Evolutionary conservation across 2,888 invertebrate genomes (phyloP), one percentile per base, ranked within the genome.

Genomic region (Temnothorax rugatulus): DNA sequence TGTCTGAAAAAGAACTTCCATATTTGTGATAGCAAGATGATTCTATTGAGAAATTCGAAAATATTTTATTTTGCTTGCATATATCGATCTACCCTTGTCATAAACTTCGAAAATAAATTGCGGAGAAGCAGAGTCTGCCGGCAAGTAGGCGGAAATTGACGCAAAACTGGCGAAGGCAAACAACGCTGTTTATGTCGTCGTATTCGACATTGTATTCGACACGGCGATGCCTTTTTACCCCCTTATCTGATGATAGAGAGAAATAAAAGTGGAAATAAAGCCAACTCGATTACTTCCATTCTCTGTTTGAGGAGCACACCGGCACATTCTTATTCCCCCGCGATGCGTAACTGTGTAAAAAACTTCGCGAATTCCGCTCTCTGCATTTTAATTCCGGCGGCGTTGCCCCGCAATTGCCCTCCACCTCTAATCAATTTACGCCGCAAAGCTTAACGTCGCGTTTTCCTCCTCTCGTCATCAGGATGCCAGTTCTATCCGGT

Each of bases 401-500:
- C 29, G 29, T 29, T 29, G 29, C 47, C 11, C 21, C 47, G 57
- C 41, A 1, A 52, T 11, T n/a, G 34, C 29, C 47, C 13, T 25
- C 50, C 9, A 11, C 15, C n/a, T 79, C 21, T 47, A 79, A 83
- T 83, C 38, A 77, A 83, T 69, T 47, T 82, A 54, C n/a, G 38
- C 34, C 47, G 29, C 41, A 34, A 59, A 66, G 29, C 38, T 57
- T 34, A 52, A 76, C 8, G 5, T 41, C 11, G 25, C 41, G 21
- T 15, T 0, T 15, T 15, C 4, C 63, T 15, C n/a, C 29, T 54
- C 8, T 75, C 52, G 50, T 41, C 96, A 97, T 96, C 96, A 97
- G 97, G 97, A 94, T 98, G 98, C 94, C 97, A 97, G 93, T 98
- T 98, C 95, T 97, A 98, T 93, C 98, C 98, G 9, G 95, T 96